phyloP scores from a whole-genome alignment of 1,140 invertebrate species.

The Lepidurus arcticus region DNA sequence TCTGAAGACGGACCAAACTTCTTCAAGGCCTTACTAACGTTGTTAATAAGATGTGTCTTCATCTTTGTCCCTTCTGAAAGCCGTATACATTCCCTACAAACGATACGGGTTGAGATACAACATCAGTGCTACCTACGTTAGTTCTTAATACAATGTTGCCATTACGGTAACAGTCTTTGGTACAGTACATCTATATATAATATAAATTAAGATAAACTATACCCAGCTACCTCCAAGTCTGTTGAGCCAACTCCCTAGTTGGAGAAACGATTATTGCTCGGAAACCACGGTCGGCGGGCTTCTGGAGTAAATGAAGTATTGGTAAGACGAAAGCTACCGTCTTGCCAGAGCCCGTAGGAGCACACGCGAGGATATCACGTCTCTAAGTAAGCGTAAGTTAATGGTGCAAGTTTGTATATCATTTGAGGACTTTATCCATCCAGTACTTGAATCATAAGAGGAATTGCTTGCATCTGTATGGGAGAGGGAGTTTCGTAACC shows the following conservation, averaged over 20 bases:
- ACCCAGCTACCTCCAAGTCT: constrained; percentile 54
- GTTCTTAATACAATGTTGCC: constrained; percentile 30
- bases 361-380: constrained; percentile 83
- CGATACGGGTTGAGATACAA: constrained; percentile 41
- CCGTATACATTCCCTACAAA: constrained; percentile 63
- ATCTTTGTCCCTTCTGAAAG: constrained; percentile 67
- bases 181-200: constrained; percentile 36
- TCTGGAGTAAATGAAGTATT: constrained; percentile 56
- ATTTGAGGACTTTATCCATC: background rate
- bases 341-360: constrained; percentile 86
- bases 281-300: constrained; percentile 62
- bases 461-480: constrained; percentile 90
- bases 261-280: constrained; percentile 83
- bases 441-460: constrained; percentile 70
- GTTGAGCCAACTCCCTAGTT: constrained; percentile 86
- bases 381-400: constrained; percentile 13
- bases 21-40: constrained; percentile 54
- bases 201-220: background rate
- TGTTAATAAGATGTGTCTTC: constrained; percentile 65
- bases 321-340: constrained; percentile 80
- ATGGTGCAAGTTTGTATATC: constrained; percentile 10
- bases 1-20: constrained; percentile 59
- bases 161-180: constrained; percentile 27
- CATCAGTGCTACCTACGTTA: background rate
- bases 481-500: constrained; percentile 78